Percentiles rank a stretch among this genome's conserved stretches.
These are phyloP conservation scores for Eucidaris tribuloides DNA, from an alignment of 35 echinoderm and acorn worm species.

Conservation along the genomic window DNA sequence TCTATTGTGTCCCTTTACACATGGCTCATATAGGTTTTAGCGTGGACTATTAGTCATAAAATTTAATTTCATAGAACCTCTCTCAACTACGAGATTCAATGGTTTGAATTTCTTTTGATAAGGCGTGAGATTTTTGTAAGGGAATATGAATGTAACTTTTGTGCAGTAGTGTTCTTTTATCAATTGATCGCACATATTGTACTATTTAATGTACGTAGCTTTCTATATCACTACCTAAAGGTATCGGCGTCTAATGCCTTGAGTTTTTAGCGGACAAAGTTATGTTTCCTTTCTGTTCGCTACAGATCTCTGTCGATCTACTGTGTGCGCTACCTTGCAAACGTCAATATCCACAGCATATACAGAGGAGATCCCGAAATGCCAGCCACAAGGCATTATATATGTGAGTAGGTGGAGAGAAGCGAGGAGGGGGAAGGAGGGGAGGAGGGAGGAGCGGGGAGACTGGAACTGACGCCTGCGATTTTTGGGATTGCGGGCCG, in stretches of 20 bases:
- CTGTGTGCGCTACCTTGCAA: conserved; percentile 68
- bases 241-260: neutral
- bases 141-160: neutral
- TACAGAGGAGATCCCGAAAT: conserved; percentile 41
- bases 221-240: neutral
- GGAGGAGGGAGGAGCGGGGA: neutral
- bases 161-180: neutral
- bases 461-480: neutral
- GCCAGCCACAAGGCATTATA: conserved; percentile 38
- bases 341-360: conserved; percentile 73
- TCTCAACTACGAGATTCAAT: no score
- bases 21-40: no score
- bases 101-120: no score
- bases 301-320: conserved; percentile 34
- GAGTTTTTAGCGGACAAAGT: neutral
- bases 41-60: no score
- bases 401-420: neutral
- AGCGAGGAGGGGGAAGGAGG: neutral
- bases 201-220: neutral
- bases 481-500: neutral
- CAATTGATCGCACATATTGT: neutral
- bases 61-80: no score
- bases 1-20: no score
- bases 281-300: neutral
- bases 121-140: no score